These are phyloP conservation scores for Hypolimnas misippus DNA, from an alignment of 2,888 invertebrate genomes.

Conservation along the genomic window DNA sequence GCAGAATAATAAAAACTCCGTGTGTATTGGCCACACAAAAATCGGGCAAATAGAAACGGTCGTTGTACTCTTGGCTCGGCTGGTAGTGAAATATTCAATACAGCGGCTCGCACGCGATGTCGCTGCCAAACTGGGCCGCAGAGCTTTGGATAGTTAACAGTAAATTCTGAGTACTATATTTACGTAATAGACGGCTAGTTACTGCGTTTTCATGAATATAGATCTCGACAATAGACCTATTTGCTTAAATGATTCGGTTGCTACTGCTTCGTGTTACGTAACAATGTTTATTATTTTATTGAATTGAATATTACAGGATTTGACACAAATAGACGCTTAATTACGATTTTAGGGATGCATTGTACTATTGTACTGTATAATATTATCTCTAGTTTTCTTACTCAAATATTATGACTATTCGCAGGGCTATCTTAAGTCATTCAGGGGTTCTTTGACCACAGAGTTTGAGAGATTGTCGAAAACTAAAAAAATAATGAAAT, in stretches of 20 bases:
- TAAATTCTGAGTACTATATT: constrained; percentile 29
- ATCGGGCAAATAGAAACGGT: constrained; percentile 47
- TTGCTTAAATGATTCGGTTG: constrained; percentile 3
- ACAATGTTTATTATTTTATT: background rate
- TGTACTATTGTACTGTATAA: no score
- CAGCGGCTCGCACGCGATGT: constrained; percentile 34
- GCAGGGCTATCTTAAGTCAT: no score
- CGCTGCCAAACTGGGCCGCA: constrained; percentile 42
- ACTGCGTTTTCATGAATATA: constrained; percentile 20
- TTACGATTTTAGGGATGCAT: no score
- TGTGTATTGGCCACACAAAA: constrained; percentile 31
- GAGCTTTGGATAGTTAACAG: constrained; percentile 28
- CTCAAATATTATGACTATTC: no score
- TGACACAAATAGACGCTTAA: no score
- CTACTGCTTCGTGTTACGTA: background rate
- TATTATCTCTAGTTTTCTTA: no score
- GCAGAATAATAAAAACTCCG: constrained; percentile 23
- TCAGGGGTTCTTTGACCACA: no score
- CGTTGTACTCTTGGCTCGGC: constrained; percentile 50
- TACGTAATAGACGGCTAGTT: constrained; percentile 22
- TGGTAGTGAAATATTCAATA: constrained; percentile 50
- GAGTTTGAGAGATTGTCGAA: no score
- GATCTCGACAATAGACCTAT: background rate
- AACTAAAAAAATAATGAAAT: no score
- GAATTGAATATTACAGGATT: background rate